Evolutionary conservation across 2,113 vertebrate species (phyloP).

Genomic region (Rallus limicola): DNA sequence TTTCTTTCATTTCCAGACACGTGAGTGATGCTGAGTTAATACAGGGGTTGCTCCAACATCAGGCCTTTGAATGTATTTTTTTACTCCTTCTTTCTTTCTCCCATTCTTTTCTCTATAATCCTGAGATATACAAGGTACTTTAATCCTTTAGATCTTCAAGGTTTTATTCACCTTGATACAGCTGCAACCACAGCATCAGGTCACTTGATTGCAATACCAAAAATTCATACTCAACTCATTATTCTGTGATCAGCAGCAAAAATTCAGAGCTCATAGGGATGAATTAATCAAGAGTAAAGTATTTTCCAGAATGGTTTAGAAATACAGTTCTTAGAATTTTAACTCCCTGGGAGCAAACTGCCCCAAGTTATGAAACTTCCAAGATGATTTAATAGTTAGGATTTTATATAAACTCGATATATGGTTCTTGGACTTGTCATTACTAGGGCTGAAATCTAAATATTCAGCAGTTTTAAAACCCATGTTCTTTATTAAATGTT

Average conservation of each 20-base stretch:
- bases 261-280: not conserved
- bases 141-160: not conserved
- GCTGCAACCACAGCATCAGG: not conserved
- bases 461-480: not conserved
- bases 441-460: not conserved
- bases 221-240: not conserved
- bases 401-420: not conserved
- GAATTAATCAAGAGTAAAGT: not conserved
- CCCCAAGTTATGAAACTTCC: not conserved
- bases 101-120: not conserved
- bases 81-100: not conserved
- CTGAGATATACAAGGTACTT: not conserved
- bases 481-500: not conserved
- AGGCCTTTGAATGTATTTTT: not conserved
- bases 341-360: not conserved
- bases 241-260: not conserved
- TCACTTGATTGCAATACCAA: not conserved
- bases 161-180: not conserved
- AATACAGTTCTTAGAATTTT: not conserved
- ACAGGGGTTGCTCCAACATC: not conserved
- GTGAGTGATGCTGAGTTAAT: not conserved
- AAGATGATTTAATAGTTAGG: not conserved
- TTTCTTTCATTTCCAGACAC: constrained; percentile 1
- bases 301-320: not conserved
- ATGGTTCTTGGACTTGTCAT: not conserved